Percentiles rank a stretch among this genome's conserved stretches.
These are phyloP conservation scores for Heliothis peltigera DNA, from an alignment of 2,888 invertebrate genomes.

Conservation along the genomic window DNA sequence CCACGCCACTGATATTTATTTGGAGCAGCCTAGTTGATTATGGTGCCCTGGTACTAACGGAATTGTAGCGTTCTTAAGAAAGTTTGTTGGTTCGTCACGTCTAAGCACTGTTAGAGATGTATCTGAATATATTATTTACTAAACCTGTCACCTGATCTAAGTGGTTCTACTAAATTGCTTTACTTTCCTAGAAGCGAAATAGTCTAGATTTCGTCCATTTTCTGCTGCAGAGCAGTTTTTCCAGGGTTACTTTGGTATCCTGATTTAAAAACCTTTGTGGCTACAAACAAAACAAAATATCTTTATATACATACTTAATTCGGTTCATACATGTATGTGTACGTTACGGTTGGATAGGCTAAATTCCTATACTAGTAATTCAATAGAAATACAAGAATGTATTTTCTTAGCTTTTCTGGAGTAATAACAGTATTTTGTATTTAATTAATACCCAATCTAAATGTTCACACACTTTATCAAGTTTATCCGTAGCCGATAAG, in stretches of 20 bases:
- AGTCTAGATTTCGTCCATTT: no score
- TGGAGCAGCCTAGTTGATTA: constrained; percentile 59
- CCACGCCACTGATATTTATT: constrained; percentile 65
- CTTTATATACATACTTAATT: no score
- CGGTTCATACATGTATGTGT: no score
- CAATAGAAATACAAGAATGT: no score
- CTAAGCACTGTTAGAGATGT: constrained; percentile 1
- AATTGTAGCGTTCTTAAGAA: constrained; percentile 40
- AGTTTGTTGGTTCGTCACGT: constrained; percentile 30
- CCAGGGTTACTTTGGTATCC: no score
- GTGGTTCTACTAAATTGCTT: not conserved
- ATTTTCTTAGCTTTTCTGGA: not conserved
- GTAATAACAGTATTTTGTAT: constrained; percentile 26
- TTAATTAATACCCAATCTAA: constrained; percentile 39
- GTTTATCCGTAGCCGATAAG: constrained; percentile 22
- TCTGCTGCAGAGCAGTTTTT: no score
- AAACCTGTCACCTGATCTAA: not conserved
- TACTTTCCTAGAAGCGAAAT: not conserved
- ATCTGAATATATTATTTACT: not conserved
- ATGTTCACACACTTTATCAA: constrained; percentile 50
- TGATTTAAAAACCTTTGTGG: no score
- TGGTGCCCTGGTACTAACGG: constrained; percentile 54
- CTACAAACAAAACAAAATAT: no score
- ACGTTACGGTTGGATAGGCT: no score
- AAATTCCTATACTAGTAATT: no score